Percentiles rank a stretch among this genome's conserved stretches.
These are phyloP conservation scores for Paedocypris micromegethes DNA, from an alignment of 2,797 vertebrate genomes.

Conservation along the genomic window DNA sequence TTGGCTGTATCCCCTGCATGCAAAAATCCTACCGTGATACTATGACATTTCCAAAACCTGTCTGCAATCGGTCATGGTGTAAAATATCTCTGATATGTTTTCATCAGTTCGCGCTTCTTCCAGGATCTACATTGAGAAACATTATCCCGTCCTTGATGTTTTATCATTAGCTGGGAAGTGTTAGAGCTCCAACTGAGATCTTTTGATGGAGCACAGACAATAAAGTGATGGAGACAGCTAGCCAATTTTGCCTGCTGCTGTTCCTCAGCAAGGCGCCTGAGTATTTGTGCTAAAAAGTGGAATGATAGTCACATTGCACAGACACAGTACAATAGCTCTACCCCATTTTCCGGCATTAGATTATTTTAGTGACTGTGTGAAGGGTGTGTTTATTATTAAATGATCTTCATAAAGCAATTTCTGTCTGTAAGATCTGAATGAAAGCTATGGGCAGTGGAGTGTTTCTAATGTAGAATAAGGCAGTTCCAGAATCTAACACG, in stretches of 20 bases:
- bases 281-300: conserved; percentile 55
- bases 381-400: conserved; percentile 34
- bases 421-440: conserved; percentile 21
- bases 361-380: conserved; percentile 56
- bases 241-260: conserved; percentile 68
- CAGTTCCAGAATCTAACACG: no score
- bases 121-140: conserved; percentile 54
- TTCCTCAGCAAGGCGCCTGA: conserved; percentile 60
- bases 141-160: conserved; percentile 77
- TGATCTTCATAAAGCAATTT: conserved; percentile 32
- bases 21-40: conserved; percentile 68
- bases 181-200: conserved; percentile 74
- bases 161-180: conserved; percentile 73
- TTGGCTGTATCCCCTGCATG: conserved; percentile 70
- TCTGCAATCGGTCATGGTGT: conserved; percentile 66
- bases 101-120: conserved; percentile 62
- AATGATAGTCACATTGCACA: conserved; percentile 61
- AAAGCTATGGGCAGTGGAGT: not conserved
- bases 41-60: conserved; percentile 74
- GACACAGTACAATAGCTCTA: conserved; percentile 57
- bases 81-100: conserved; percentile 65
- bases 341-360: conserved; percentile 61
- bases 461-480: not conserved
- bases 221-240: conserved; percentile 69
- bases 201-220: conserved; percentile 72